Conservation (phyloP, 2,797 vertebrate genomes). For the Etheostoma perlongum region DNA sequence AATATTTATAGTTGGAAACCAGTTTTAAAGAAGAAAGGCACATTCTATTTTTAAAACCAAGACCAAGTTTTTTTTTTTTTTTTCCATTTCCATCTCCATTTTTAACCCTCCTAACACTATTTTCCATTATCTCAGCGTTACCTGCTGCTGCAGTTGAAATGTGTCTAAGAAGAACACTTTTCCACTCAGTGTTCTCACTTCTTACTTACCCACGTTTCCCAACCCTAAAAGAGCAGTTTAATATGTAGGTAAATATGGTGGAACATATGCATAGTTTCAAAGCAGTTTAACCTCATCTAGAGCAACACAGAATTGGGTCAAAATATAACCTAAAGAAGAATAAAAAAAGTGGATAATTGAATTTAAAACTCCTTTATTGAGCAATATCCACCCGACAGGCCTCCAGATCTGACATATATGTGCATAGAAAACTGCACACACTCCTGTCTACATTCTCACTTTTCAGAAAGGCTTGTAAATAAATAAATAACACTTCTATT, state of each 20-base stretch:
- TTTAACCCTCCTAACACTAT: neutral
- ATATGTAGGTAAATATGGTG: neutral
- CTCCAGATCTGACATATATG: conserved; percentile 39
- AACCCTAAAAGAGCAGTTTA: conserved; percentile 42
- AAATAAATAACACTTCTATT: conserved; percentile 74
- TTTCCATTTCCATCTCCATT: neutral
- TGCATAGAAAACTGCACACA: conserved; percentile 61
- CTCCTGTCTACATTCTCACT: conserved; percentile 32
- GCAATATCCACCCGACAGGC: conserved; percentile 39
- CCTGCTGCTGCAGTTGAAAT: neutral
- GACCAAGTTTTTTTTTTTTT: neutral
- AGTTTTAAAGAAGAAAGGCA: neutral
- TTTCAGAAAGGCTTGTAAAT: conserved; percentile 54
- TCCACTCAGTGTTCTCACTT: conserved; percentile 39
- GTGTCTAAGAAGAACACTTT: conserved; percentile 3
- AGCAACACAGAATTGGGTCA: neutral
- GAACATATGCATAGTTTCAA: conserved; percentile 33
- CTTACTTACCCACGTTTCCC: conserved; percentile 44
- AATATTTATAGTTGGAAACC: neutral
- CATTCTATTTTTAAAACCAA: neutral
- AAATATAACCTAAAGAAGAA: neutral
- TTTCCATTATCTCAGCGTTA: neutral
- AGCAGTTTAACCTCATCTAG: conserved; percentile 33
- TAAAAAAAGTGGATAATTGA: neutral
- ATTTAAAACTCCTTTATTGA: conserved; percentile 71